These are phyloP conservation scores for Darevskia nairensis DNA, from an alignment of 2,797 vertebrate species.

Conservation along the genomic window DNA sequence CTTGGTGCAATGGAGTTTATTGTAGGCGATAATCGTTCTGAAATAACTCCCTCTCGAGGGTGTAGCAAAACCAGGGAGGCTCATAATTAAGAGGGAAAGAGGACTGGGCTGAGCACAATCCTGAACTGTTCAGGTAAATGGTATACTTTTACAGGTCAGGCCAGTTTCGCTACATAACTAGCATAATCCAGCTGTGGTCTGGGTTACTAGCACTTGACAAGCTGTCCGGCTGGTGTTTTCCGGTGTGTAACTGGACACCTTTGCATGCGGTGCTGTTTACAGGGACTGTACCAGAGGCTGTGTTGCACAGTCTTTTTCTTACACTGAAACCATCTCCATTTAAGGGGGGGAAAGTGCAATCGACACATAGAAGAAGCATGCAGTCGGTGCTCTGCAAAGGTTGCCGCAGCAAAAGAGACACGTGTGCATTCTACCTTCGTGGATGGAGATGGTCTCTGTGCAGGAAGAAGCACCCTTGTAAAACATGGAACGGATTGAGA, in stretches of 20 bases:
- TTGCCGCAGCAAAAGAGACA: not conserved
- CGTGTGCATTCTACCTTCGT: not conserved
- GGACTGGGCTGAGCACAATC: not conserved
- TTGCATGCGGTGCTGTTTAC: fast-evolving
- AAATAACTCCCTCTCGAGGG: not conserved
- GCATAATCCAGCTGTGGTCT: slow-evolving; percentile 43
- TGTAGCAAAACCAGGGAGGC: not conserved
- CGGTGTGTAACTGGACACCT: fast-evolving
- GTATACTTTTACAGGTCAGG: not conserved
- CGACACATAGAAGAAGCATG: too few species aligned
- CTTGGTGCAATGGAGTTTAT: not conserved
- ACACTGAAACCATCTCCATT: not conserved
- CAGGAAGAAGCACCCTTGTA: not conserved
- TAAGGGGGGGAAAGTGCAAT: too few species aligned
- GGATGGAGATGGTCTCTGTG: not conserved
- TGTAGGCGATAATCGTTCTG: not conserved
- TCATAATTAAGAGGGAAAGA: not conserved
- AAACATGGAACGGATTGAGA: not conserved
- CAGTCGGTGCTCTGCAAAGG: not conserved
- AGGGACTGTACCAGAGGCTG: not conserved
- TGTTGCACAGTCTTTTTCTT: not conserved
- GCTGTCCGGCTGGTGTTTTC: fast-evolving
- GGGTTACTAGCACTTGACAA: fast-evolving
- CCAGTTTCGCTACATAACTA: slow-evolving; percentile 55
- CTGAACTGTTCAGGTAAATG: slow-evolving; percentile 7